Conservation (phyloP, 2,113 vertebrate genomes). For the Antechinus stuartii region DNA sequence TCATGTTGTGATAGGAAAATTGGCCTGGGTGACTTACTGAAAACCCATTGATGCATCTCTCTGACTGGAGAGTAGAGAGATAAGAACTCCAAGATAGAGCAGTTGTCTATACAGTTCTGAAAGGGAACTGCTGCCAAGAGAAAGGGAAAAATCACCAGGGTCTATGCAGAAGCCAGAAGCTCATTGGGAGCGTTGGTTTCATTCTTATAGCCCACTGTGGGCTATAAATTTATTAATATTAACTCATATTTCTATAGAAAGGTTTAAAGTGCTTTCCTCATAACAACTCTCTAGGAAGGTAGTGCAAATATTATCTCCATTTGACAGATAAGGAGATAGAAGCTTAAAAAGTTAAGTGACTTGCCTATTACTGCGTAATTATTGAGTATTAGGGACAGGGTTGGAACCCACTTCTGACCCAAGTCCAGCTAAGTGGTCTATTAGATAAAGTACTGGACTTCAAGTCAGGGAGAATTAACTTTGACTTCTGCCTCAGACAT, state of each 20-base stretch:
- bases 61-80: background rate
- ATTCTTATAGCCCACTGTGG: background rate
- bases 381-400: background rate
- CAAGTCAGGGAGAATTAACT: background rate
- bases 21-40: slow-evolving; percentile 2
- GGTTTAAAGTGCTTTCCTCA: background rate
- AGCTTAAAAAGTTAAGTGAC: background rate
- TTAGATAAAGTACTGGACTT: background rate
- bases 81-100: background rate
- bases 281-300: background rate
- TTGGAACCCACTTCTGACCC: background rate
- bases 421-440: background rate
- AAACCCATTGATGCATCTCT: background rate
- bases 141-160: background rate
- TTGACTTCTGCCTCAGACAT: background rate
- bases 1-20: slow-evolving; percentile 13
- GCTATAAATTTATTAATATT: background rate
- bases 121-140: background rate
- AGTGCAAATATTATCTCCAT: background rate
- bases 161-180: background rate
- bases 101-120: too few relatives aligned
- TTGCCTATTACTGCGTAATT: background rate
- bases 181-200: background rate
- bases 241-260: background rate
- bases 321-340: background rate